Evolutionary conservation across 2,113 vertebrate genomes (phyloP), one percentile per base, ranked within the genome.

Genomic region (Dasyprocta punctata): DNA sequence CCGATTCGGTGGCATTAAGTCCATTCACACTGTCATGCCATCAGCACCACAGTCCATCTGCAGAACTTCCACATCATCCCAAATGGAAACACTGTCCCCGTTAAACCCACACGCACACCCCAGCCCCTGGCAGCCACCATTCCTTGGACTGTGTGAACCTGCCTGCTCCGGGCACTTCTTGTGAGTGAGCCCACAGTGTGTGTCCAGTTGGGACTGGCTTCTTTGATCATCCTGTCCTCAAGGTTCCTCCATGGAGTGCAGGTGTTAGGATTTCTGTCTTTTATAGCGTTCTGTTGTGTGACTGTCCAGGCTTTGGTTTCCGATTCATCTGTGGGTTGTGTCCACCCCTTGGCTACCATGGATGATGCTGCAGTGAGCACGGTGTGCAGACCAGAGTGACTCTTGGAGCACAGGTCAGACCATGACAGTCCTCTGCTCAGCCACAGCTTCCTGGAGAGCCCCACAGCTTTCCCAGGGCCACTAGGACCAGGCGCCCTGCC

Each of bases 401-500:
- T 28, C 87, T 30, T 36, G 36, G 41, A n/a, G 60, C 61, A 33
- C 44, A 6, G 6, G 44, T 26, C 58, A 28, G 61, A 13, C 28
- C 0, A 0, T 14, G 67, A 65, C 9, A 22, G n/a, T 4, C 61
- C 11, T 5, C 75, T 73, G 60, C 47, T 58, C 14, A 1, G 1
- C 65, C 0, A 0, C 2, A 36, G 26, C 20, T 54, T 26, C 14
- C 44, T 10, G 9, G 47, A 54, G 86, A 65, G 63, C 33, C 80
- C 33, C 28, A 44, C 0, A 49, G 24, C 77, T 44, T 5, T 13
- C 2, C 3, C 4, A 47, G 4, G 20, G 52, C 14, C 22, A 10
- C 1, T 8, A 65, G n/a, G 44, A 14, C 67, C 4, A 2, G 36
- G n/a, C 7, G 1, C 22, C 16, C 38, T 13, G n/a, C 75, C 73